These are phyloP conservation scores for Noctua pronuba DNA, from an alignment of 2,888 invertebrate species.

Conservation along the genomic window DNA sequence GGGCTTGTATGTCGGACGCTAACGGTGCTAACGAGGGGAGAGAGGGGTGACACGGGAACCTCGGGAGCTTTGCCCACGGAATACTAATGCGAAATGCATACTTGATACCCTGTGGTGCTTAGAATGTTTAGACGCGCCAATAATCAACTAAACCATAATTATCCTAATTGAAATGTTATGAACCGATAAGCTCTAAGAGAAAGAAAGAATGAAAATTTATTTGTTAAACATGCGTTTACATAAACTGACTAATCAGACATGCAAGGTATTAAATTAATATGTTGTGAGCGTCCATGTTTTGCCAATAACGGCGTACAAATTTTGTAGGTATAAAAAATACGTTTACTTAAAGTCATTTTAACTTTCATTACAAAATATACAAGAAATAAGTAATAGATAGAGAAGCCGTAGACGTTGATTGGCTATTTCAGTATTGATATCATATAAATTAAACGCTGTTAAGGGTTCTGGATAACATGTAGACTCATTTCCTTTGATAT, in stretches of 20 bases:
- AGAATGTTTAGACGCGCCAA: constrained; percentile 30
- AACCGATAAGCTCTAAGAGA: not conserved
- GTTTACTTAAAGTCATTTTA: too few species aligned
- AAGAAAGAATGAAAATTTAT: too few species aligned
- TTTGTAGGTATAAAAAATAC: too few species aligned
- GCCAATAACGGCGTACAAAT: too few species aligned
- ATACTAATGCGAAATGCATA: constrained; percentile 54
- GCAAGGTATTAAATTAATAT: too few species aligned
- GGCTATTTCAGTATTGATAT: constrained; percentile 6
- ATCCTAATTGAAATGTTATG: constrained; percentile 6
- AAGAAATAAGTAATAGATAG: too few species aligned
- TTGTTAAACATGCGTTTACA: too few species aligned
- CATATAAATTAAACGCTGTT: constrained; percentile 13
- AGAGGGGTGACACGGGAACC: constrained; percentile 46
- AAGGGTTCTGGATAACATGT: constrained; percentile 22
- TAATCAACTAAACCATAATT: constrained; percentile 1
- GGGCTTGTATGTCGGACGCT: constrained; percentile 66
- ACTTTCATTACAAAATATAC: too few species aligned
- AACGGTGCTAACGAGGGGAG: constrained; percentile 51
- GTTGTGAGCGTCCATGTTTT: too few species aligned
- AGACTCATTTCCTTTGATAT: constrained; percentile 26
- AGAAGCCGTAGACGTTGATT: constrained; percentile 4
- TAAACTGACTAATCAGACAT: too few species aligned
- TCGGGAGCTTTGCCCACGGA: constrained; percentile 35
- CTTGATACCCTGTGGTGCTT: constrained; percentile 29